Base-by-base conservation (phyloP, 2,888 invertebrate species). In the Chironomus tentans region DNA sequence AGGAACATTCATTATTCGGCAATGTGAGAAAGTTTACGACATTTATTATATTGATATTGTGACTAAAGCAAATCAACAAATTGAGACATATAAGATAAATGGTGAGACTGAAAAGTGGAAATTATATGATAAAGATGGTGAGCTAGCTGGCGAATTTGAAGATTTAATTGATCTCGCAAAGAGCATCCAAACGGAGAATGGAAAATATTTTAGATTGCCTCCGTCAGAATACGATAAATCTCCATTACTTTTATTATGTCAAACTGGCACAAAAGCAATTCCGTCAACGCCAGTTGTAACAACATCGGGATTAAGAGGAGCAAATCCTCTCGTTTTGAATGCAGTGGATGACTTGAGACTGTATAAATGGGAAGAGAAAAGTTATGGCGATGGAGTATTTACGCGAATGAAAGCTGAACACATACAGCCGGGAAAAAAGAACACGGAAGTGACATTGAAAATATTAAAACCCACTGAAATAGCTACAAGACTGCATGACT, bases 151-250 rank as follows among this genome's bases (percentile, higher is more conserved):
- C 0, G 56, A 77, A 38, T 82, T 82, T 77, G 80, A 81, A 68
- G 80, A 81, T 74, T 78, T 83, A 47, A 79, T 79, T 5, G 82
- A 83, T 38, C 77, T 84, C 78, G 83, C 82, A 15, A 79, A 80
- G 77, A 82, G 78, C 72, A 74, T 74, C 22, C 48, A 65, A 12
- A 82, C 83, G 78, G 80, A 80, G 71, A 81, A 82, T 10, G 80
- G 81, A 7, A 79, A 79, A 28, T 82, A 82, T 71, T 80, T 80
- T 68, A 81, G 94, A 80, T 87, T 95, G 81, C 94, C 93, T 22
- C 92, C 94, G 10, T 93, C 94, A 0, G 94, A 94, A 86, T 93
- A 93, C 85, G 95, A 93, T 93, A 84, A 82, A 82, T 81, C 83
- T 21, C 82, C 82, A 28, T 77, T 82, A 22, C 77, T 84, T 77